Base-by-base conservation (phyloP, 64 coral and sea anemone genomes). In the Dendrophyllia cribrosa region DNA sequence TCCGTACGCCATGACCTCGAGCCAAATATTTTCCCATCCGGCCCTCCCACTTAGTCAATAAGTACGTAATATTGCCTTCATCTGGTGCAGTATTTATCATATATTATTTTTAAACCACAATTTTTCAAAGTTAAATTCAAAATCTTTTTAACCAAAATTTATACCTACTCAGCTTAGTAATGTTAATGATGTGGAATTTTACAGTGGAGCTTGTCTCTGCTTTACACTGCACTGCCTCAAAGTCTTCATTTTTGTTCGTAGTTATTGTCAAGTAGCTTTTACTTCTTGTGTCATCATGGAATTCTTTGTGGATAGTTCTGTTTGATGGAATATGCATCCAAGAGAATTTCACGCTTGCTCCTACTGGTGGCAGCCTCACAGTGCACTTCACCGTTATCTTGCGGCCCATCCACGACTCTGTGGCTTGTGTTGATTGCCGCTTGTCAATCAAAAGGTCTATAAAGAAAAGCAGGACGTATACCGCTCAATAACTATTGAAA, bases 401-500 rank as follows among this genome's bases (percentile, higher is more conserved):
- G 19, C 6, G 62, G 6, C 62, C 62, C 4, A 21, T 7, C 80
- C 80, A 84, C 17, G 80, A 67, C 62, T 84, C 80, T 5, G 2
- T 10, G 20, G 43, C 20, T n/a, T 22, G 17, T 1, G 60, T 67
- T 22, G 80, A 84, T 6, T 9, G 5, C 4, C 3, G 16, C 34
- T 84, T n/a, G 45, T 84, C 43, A 51, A 84, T 84, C 80, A 84
- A 84, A 48, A 84, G 80, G 21, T 84, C 80, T 84, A 44, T 84
- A 12, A 66, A 45, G 17, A 66, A 83, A 12, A 5, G 12, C 53
- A 56, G 52, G 11, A 5, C 6, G 12, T 9, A 56, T 56, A 56
- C 53, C 53, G 7, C 1, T 56, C 53, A 56, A 5, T 7, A 34
- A 34, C 34, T 34, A 34, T 34, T 34, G 34, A 2, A 34, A 34